Conservation (phyloP, 1,140 invertebrate genomes). For the Oryctes rhinoceros region DNA sequence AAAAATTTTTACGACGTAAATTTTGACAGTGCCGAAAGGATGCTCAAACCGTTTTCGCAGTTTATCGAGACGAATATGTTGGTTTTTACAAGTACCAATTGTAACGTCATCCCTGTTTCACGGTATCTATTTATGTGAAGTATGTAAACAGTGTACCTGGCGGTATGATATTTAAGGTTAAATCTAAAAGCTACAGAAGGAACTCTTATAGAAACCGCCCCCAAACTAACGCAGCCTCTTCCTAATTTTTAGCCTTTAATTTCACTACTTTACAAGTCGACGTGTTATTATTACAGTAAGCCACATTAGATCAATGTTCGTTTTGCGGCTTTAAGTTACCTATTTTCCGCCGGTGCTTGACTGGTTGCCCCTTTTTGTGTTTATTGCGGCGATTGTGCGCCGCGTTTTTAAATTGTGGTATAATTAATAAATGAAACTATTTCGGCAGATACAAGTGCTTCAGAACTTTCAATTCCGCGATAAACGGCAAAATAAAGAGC, state of each 20-base stretch:
- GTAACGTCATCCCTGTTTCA: neutral
- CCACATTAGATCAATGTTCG: constrained; percentile 11
- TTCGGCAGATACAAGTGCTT: neutral
- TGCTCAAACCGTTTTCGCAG: neutral
- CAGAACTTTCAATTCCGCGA: no score
- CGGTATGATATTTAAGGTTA: neutral
- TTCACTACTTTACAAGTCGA: neutral
- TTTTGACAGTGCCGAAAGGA: constrained; percentile 25
- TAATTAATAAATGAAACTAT: neutral
- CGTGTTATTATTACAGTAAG: neutral
- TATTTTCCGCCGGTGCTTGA: constrained; percentile 2
- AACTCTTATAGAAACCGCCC: neutral
- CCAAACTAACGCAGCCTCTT: no score
- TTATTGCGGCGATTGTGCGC: neutral
- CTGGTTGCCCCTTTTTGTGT: constrained; percentile 22
- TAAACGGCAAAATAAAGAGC: no score
- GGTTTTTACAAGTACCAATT: neutral
- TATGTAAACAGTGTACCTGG: constrained; percentile 4
- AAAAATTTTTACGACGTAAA: constrained; percentile 32
- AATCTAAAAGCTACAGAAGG: neutral
- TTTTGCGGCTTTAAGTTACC: constrained; percentile 1
- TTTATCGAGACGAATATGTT: neutral
- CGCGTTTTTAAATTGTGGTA: neutral
- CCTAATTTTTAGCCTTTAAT: neutral
- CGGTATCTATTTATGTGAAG: neutral